Base-by-base conservation (phyloP, 2,888 invertebrate species). In the Drosophila pseudotalamancana region DNA sequence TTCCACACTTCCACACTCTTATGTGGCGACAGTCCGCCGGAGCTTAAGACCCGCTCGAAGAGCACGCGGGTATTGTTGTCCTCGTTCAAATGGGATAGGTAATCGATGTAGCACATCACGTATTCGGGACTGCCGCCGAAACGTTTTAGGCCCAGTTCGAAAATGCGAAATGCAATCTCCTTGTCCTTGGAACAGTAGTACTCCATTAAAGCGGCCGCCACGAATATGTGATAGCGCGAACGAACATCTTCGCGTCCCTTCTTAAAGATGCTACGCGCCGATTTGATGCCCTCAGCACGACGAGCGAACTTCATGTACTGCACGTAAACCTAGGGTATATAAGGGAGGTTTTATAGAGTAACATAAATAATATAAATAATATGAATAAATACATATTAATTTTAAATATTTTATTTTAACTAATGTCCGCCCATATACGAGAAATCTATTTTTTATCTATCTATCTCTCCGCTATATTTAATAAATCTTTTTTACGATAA, bases 231-330 rank as follows among this genome's bases (percentile, higher is more conserved):
- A 92, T 97, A 97, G 1, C 95, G 95, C 0, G 95, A 95, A 29
- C 95, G 93, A 68, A 78, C 91, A 90, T 99, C 99, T 90, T 99
- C 99, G 18, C 99, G 93, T 0, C 99, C 99, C 74, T 96, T 93
- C 90, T 99, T 99, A 91, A 99, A 99, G 11, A 99, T 96, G 0
- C 95, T 94, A 82, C 99, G 92, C 0, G 99, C 99, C 0, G 98
- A 96, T 91, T 99, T 99, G 73, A 99, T 99, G 19, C 99, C 99
- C 91, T 99, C 99, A 0, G 99, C 98, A 46, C 99, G 93, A 11
- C 99, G 93, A 0, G 98, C 97, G 90, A 99, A 99, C 92, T 99
- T 98, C 99, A 99, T 99, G 89, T 99, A 98, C 89, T 99, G 99
- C 12, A 99, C 97, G 90, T 97, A 99, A 0, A 97, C 97, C 94